phyloP scores from a whole-genome alignment of 2,888 invertebrate genomes.

The Drosophila cracens region DNA sequence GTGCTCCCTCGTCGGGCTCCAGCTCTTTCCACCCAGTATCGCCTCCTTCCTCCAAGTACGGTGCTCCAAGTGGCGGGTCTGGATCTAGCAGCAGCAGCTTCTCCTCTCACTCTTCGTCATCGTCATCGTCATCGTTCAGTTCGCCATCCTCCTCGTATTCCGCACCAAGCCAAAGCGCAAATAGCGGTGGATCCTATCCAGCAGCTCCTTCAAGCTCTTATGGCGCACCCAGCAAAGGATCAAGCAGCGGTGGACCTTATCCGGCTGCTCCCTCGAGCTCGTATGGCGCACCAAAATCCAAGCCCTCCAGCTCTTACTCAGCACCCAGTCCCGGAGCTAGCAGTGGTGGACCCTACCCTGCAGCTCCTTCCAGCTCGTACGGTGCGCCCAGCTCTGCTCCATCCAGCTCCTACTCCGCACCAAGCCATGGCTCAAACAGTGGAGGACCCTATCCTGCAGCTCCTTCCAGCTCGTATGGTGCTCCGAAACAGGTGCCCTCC shows the following conservation, averaged over 20 bases:
- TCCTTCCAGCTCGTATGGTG: constrained; percentile 48
- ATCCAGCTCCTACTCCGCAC: constrained; percentile 49
- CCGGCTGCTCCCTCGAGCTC: constrained; percentile 59
- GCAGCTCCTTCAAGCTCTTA: constrained; percentile 80
- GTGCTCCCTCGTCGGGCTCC: constrained; percentile 74
- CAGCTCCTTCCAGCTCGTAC: constrained; percentile 66
- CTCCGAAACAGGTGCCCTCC: constrained; percentile 35
- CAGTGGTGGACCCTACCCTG: constrained; percentile 53
- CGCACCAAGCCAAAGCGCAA: constrained; percentile 58
- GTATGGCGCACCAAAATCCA: constrained; percentile 75
- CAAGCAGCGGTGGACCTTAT: constrained; percentile 47
- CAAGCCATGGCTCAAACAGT: constrained; percentile 30
- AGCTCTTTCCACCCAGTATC: constrained; percentile 46
- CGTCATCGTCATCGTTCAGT: constrained; percentile 1
- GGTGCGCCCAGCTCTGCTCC: constrained; percentile 75
- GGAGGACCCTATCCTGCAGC: constrained; percentile 56
- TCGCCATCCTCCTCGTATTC: constrained; percentile 35
- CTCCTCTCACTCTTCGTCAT: constrained; percentile 23
- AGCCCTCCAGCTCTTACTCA: constrained; percentile 41
- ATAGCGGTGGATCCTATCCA: constrained; percentile 85
- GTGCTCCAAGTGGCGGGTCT: constrained; percentile 39
- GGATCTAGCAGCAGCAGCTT: constrained; percentile 14
- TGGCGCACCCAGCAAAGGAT: constrained; percentile 80
- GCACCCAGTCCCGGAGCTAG: constrained; percentile 2
- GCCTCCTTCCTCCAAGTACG: constrained; percentile 69